Conservation (phyloP, 1,140 invertebrate genomes). For the Uloborus diversus region DNA sequence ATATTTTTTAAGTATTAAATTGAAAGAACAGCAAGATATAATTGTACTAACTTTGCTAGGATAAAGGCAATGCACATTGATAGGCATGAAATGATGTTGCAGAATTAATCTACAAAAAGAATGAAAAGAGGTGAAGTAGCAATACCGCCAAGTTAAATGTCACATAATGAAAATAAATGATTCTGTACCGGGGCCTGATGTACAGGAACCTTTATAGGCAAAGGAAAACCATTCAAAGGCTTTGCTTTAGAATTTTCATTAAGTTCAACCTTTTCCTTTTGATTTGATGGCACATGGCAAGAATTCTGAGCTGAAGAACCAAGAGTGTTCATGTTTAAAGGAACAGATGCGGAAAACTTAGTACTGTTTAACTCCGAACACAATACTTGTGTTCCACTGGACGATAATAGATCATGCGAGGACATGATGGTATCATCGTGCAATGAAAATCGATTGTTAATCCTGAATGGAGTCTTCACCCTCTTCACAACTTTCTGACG, state of each 20-base stretch:
- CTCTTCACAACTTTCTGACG: slow-evolving; percentile 69
- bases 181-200: too few species aligned
- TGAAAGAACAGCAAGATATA: too few species aligned
- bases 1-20: too few species aligned
- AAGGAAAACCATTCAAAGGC: background rate
- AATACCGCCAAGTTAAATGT: too few species aligned
- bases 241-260: background rate
- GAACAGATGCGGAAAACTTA: slow-evolving; percentile 45
- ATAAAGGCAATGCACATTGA: too few species aligned
- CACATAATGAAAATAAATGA: slow-evolving; percentile 31
- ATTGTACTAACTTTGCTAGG: too few species aligned
- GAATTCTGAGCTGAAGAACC: slow-evolving; percentile 2
- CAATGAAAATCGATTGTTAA: slow-evolving; percentile 79
- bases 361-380: slow-evolving; percentile 15
- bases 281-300: background rate
- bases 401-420: slow-evolving; percentile 9
- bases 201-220: background rate
- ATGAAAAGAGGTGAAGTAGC: too few species aligned
- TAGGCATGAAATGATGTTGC: too few species aligned
- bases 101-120: too few species aligned
- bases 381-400: background rate
- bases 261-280: background rate
- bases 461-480: slow-evolving; percentile 82
- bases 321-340: slow-evolving; percentile 41
- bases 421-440: slow-evolving; percentile 88